Evolutionary conservation across 2,888 invertebrate species (phyloP).

Genomic region (Trissolcus brochymenae): DNA sequence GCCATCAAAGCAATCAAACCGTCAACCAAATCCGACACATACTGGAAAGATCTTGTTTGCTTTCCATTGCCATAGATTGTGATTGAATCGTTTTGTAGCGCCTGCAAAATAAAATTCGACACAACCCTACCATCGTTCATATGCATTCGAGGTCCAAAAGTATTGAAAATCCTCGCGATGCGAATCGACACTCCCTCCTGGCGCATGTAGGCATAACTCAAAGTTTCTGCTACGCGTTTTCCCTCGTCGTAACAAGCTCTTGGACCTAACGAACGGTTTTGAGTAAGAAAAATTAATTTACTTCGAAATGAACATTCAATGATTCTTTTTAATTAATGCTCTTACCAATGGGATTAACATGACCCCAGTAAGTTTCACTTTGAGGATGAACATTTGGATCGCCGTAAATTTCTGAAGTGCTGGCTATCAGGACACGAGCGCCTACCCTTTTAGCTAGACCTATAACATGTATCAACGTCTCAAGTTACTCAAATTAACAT

Average conservation of each 20-base stretch:
- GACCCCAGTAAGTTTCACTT: slow-evolving; percentile 98
- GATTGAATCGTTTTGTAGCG: slow-evolving; percentile 94
- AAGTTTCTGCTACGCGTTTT: slow-evolving; percentile 97
- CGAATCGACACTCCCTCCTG: slow-evolving; percentile 97
- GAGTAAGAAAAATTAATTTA: neutral
- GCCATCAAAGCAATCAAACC: slow-evolving; percentile 95
- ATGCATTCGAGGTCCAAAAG: slow-evolving; percentile 99
- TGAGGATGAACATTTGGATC: slow-evolving; percentile 99
- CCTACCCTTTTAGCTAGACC: slow-evolving; percentile 94
- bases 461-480: slow-evolving; percentile 67
- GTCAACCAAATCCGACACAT: slow-evolving; percentile 97
- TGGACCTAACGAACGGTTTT: slow-evolving; percentile 80
- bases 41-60: slow-evolving; percentile 98
- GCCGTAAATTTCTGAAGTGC: slow-evolving; percentile 99
- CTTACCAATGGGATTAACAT: slow-evolving; percentile 97
- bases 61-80: slow-evolving; percentile 92
- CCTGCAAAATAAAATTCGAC: slow-evolving; percentile 98
- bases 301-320: neutral
- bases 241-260: slow-evolving; percentile 99
- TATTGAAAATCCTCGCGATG: slow-evolving; percentile 99
- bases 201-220: slow-evolving; percentile 97
- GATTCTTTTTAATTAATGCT: neutral
- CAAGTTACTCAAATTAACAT: neutral
- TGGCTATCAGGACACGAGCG: slow-evolving; percentile 95
- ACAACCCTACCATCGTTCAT: slow-evolving; percentile 99